Evolutionary conservation across 2,888 invertebrate species (phyloP).

Genomic region (Oxyteleia sp.): DNA sequence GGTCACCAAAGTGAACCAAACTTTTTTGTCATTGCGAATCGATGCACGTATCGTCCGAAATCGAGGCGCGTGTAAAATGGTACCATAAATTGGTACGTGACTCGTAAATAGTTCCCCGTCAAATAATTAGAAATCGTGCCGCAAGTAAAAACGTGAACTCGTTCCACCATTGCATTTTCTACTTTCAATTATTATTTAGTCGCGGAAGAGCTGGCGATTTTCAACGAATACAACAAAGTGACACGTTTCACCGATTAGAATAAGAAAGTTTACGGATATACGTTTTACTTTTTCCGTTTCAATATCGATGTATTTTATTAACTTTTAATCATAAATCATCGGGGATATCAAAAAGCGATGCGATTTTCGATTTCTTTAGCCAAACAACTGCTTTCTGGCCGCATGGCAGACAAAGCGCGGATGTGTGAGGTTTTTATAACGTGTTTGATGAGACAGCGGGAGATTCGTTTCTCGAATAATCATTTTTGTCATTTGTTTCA

Average conservation of each 20-base stretch:
- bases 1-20: neutral
- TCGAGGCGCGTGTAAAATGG: conserved; percentile 46
- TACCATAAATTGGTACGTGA: conserved; percentile 66
- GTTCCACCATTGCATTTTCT: conserved; percentile 73
- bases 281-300: conserved; percentile 61
- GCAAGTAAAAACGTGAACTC: conserved; percentile 73
- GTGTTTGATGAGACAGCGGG: no score
- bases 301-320: conserved; percentile 46
- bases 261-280: conserved; percentile 68
- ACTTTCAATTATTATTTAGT: conserved; percentile 75
- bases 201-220: conserved; percentile 74
- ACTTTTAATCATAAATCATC: conserved; percentile 40
- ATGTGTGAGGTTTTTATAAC: neutral
- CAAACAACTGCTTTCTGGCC: no score
- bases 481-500: no score
- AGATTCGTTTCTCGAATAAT: no score
- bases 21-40: conserved; percentile 2
- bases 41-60: conserved; percentile 47
- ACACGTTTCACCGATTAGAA: conserved; percentile 74
- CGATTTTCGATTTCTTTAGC: conserved; percentile 11
- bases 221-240: conserved; percentile 72
- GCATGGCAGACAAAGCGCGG: conserved; percentile 8
- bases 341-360: conserved; percentile 16
- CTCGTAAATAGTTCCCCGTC: conserved; percentile 66
- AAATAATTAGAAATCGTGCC: conserved; percentile 74